phyloP scores from a whole-genome alignment of 1,140 invertebrate species.

The Nasonia giraulti region DNA sequence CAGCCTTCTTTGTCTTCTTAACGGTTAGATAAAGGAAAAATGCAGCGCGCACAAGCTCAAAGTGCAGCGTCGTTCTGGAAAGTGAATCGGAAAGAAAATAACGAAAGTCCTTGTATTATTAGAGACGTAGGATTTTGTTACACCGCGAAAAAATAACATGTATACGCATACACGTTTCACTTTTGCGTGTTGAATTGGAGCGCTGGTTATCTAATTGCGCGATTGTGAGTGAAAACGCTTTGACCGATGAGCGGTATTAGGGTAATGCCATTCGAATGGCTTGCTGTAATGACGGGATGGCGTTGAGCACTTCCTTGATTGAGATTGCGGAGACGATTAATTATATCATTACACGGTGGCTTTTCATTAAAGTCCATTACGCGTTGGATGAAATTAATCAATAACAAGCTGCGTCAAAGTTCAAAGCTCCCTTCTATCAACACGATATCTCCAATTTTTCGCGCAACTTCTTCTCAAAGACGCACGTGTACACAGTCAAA shows the following conservation, averaged over 20 bases:
- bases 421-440: too few relatives aligned
- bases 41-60: neutral
- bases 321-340: neutral
- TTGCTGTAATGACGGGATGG: neutral
- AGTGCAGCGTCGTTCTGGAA: conserved; percentile 29
- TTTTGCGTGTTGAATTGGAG: neutral
- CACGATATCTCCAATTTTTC: too few relatives aligned
- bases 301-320: neutral
- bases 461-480: too few relatives aligned
- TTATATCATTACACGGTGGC: neutral
- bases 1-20: conserved; percentile 19
- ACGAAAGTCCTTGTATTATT: conserved; percentile 50
- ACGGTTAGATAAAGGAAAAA: conserved; percentile 21
- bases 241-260: neutral
- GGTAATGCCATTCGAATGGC: neutral
- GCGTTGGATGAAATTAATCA: neutral
- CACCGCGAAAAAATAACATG: conserved; percentile 6
- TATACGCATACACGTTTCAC: neutral
- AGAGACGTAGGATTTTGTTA: neutral
- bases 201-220: conserved; percentile 31
- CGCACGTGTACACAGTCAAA: too few relatives aligned
- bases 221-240: conserved; percentile 31
- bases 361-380: neutral
- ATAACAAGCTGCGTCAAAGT: too few relatives aligned
- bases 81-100: conserved; percentile 53